Base-by-base conservation (phyloP, 2,888 invertebrate species). In the Kuschelorhynchus macadamiae region DNA sequence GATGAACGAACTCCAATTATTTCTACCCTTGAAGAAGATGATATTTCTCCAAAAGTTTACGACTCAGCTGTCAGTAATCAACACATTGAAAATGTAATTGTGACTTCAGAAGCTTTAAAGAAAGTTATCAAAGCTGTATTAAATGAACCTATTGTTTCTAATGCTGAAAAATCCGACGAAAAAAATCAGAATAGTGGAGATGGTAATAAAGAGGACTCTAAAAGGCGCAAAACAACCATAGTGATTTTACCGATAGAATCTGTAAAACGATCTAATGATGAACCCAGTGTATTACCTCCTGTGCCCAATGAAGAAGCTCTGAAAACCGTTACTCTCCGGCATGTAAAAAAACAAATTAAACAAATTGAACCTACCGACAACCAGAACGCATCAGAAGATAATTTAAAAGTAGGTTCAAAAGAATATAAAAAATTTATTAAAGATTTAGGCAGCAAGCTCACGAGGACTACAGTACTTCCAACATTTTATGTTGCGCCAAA, bases 361-460 rank as follows among this genome's bases (percentile, higher is more conserved):
- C 25, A 67, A 12, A 52, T 57, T 21, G 55, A 47, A 32, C 57
- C 56, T 16, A 36, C 30, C 5, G 30, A 67, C 32, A 41, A 57
- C 12, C 5, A 16, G 11, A 67, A 60, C 14, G 71, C 71, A 46
- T 74, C 75, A 1, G 74, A 72, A 8, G 69, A 70, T 44, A 76
- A 78, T 69, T 52, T 78, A 20, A 76, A 71, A 70, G 71, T 73
- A 0, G 73, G 74, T 12, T 70, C 77, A 5, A 71, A 70, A 3
- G 72, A 77, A 60, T 75, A 74, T 59, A 72, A 75, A 47, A 55
- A 67, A 4, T 80, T 80, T 56, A 67, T 64, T 53, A 70, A 73
- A 57, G 71, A 72, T 46, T 71, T 80, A 20, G 72, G 71, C 46
- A 61, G 74, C 47, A 75, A 72, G 50, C 60, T 78, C 16, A 68